These are phyloP conservation scores for Axis porcinus DNA, from an alignment of 2,113 vertebrate genomes.

Conservation along the genomic window DNA sequence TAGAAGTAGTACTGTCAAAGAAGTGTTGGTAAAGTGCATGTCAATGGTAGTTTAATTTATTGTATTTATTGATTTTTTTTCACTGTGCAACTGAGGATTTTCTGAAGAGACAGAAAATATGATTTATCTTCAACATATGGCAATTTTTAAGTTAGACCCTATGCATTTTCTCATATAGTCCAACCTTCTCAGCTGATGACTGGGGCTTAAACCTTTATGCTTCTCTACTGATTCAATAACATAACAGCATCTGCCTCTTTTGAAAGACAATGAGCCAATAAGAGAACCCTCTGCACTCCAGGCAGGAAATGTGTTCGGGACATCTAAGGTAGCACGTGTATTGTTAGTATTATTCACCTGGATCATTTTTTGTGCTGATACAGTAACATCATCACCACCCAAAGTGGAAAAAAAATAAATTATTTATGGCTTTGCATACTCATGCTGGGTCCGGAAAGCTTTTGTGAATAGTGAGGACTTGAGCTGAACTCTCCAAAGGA, in stretches of 20 bases:
- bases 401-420: conserved; percentile 78
- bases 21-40: background rate
- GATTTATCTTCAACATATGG: background rate
- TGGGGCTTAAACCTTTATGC: conserved; percentile 7
- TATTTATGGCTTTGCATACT: conserved; percentile 71
- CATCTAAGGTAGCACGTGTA: conserved; percentile 16
- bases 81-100: background rate
- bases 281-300: background rate
- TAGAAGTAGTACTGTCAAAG: background rate
- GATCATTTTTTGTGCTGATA: conserved; percentile 77
- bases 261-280: conserved; percentile 43
- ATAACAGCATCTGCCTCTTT: background rate
- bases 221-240: background rate
- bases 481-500: conserved; percentile 68
- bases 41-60: background rate
- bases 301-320: background rate
- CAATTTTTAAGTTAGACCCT: background rate
- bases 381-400: conserved; percentile 75
- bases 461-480: conserved; percentile 57
- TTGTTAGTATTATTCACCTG: conserved; percentile 68
- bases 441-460: conserved; percentile 69
- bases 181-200: background rate
- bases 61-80: conserved; percentile 8
- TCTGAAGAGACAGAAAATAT: background rate
- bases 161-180: background rate